Percentiles rank a stretch among this genome's conserved stretches.
Conservation (phyloP, 2,797 vertebrate genomes). For the Apogon talboti region DNA sequence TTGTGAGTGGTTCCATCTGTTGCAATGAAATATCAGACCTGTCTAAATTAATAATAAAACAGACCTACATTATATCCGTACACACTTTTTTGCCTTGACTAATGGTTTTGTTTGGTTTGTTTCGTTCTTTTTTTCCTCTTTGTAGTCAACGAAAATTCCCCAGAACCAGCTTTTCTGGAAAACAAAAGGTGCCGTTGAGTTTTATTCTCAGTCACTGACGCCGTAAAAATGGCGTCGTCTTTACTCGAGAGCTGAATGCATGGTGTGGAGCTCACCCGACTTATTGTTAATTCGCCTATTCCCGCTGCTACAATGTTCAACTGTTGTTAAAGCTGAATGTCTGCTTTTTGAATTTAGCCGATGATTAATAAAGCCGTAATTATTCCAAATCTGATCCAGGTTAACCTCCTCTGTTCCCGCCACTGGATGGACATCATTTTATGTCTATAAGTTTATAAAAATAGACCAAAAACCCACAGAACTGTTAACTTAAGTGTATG, state of each 20-base stretch:
- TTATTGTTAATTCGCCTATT: slow-evolving; percentile 78
- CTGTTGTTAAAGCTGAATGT: slow-evolving; percentile 83
- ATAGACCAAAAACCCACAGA: too few relatives aligned
- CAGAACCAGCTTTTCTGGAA: slow-evolving; percentile 47
- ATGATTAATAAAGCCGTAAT: slow-evolving; percentile 85
- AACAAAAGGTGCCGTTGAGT: slow-evolving; percentile 59
- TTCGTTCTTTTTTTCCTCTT: slow-evolving; percentile 23
- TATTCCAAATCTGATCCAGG: slow-evolving; percentile 67
- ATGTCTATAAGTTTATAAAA: too few relatives aligned
- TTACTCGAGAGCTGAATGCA: slow-evolving; percentile 76
- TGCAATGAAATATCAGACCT: slow-evolving; percentile 72
- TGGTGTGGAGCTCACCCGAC: slow-evolving; percentile 79
- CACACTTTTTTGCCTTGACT: slow-evolving; percentile 56
- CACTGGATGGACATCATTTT: background rate
- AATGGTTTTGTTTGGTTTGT: slow-evolving; percentile 49
- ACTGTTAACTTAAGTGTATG: too few relatives aligned
- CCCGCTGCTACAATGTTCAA: slow-evolving; percentile 84
- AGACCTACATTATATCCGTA: slow-evolving; percentile 75
- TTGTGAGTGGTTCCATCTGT: slow-evolving; percentile 76
- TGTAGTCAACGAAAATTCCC: slow-evolving; percentile 9
- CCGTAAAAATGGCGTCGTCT: slow-evolving; percentile 46
- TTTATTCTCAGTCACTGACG: slow-evolving; percentile 45
- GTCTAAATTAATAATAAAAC: slow-evolving; percentile 79
- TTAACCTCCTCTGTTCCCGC: slow-evolving; percentile 63
- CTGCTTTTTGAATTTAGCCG: slow-evolving; percentile 84